Evolutionary conservation across 2,888 invertebrate species (phyloP).

Genomic region (Sinhomidia bicolor): DNA sequence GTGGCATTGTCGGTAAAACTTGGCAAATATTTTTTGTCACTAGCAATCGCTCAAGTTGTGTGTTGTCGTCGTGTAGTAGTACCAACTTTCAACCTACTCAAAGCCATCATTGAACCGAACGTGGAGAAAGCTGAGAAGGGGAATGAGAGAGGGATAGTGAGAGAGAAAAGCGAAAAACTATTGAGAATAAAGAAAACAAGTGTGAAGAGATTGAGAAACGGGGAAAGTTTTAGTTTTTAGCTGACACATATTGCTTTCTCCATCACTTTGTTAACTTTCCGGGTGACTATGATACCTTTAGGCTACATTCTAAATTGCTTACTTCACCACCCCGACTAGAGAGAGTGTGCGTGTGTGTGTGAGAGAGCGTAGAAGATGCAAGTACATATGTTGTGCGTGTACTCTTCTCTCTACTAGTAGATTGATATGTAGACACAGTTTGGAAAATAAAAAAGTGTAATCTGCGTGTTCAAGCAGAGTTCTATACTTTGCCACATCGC

Average conservation of each 20-base stretch:
- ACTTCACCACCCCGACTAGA: neutral
- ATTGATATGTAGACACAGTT: neutral
- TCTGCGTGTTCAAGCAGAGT: constrained; percentile 28
- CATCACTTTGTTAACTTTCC: constrained; percentile 28
- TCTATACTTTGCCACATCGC: no score
- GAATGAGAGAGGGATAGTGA: neutral
- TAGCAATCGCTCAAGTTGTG: neutral
- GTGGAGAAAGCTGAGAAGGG: constrained; percentile 16
- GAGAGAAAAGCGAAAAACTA: constrained; percentile 26
- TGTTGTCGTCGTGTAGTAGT: neutral
- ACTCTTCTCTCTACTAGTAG: no score
- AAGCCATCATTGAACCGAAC: neutral
- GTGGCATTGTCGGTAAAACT: neutral
- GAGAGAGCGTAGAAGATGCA: neutral
- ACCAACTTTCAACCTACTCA: constrained; percentile 10
- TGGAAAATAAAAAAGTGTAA: constrained; percentile 7
- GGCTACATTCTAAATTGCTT: constrained; percentile 33
- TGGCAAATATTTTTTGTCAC: neutral
- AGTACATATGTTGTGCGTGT: neutral
- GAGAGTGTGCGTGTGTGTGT: neutral
- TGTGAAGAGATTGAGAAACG: constrained; percentile 57
- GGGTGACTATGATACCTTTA: constrained; percentile 5
- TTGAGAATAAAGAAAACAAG: constrained; percentile 36
- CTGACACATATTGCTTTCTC: constrained; percentile 43
- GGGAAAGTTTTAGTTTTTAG: constrained; percentile 44